These are phyloP conservation scores for Caenorhabditis angaria DNA, from an alignment of 2,888 invertebrate species.

Conservation along the genomic window DNA sequence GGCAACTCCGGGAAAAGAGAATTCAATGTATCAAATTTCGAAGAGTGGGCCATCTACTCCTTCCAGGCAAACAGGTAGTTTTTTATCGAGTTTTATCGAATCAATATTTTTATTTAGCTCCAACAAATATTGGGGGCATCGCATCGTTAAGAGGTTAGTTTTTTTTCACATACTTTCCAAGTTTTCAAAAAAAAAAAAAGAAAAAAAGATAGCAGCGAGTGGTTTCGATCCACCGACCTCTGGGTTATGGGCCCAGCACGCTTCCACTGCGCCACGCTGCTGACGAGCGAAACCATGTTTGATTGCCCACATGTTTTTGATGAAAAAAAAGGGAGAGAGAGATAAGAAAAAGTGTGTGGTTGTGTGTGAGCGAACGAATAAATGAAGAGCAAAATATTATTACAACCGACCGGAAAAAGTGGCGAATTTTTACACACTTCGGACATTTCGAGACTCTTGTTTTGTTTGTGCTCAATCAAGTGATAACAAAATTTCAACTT, in stretches of 20 bases:
- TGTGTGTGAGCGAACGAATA: background rate
- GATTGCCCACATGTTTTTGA: background rate
- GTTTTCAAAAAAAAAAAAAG: background rate
- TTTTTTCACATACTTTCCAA: background rate
- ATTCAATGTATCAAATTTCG: slow-evolving; percentile 15
- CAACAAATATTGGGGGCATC: slow-evolving; percentile 28
- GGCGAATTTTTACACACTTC: slow-evolving; percentile 1
- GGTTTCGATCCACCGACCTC: slow-evolving; percentile 81
- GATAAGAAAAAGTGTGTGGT: background rate
- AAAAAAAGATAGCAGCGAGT: slow-evolving; percentile 59
- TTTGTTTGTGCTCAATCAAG: background rate
- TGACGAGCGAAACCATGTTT: slow-evolving; percentile 7
- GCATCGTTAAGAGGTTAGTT: slow-evolving; percentile 32
- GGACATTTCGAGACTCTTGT: background rate
- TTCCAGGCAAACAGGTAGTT: slow-evolving; percentile 26
- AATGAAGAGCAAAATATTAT: background rate
- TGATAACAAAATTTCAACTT: background rate
- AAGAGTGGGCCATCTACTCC: slow-evolving; percentile 41
- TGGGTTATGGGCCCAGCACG: slow-evolving; percentile 88
- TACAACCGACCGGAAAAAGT: slow-evolving; percentile 1
- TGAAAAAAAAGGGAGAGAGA: slow-evolving; percentile 1
- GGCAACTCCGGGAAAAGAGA: slow-evolving; percentile 40
- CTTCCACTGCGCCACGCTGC: slow-evolving; percentile 73
- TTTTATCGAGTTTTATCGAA: background rate
- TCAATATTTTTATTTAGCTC: background rate